Conservation (phyloP, 2,113 vertebrate genomes). For the Phocoena sinus region DNA sequence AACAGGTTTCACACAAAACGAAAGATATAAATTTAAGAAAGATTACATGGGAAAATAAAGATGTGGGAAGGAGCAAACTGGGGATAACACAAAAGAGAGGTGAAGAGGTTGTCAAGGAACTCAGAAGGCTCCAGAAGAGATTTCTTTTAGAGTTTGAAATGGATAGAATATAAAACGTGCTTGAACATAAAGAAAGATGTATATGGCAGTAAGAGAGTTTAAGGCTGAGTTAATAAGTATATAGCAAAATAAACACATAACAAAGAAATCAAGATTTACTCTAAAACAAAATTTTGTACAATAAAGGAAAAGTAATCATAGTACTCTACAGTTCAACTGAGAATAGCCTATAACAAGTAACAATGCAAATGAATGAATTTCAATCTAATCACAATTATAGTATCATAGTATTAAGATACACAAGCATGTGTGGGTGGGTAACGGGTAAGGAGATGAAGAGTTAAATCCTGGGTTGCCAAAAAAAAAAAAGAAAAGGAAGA, state of each 20-base stretch:
- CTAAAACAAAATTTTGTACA: neutral
- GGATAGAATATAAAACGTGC: neutral
- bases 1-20: neutral
- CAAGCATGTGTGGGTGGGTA: neutral
- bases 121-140: neutral
- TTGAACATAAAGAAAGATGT: neutral
- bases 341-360: neutral
- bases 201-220: neutral
- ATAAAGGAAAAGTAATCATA: neutral
- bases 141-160: neutral
- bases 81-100: neutral
- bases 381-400: neutral
- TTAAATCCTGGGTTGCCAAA: neutral
- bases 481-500: neutral
- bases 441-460: neutral
- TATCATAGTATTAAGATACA: neutral
- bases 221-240: neutral
- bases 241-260: neutral
- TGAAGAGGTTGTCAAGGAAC: neutral
- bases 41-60: neutral
- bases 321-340: neutral
- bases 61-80: neutral
- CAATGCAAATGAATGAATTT: constrained; percentile 1
- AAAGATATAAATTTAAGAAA: constrained; percentile 5
- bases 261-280: neutral